These are phyloP conservation scores for Loriculus beryllinus DNA, from an alignment of 2,797 vertebrate species.

Conservation along the genomic window DNA sequence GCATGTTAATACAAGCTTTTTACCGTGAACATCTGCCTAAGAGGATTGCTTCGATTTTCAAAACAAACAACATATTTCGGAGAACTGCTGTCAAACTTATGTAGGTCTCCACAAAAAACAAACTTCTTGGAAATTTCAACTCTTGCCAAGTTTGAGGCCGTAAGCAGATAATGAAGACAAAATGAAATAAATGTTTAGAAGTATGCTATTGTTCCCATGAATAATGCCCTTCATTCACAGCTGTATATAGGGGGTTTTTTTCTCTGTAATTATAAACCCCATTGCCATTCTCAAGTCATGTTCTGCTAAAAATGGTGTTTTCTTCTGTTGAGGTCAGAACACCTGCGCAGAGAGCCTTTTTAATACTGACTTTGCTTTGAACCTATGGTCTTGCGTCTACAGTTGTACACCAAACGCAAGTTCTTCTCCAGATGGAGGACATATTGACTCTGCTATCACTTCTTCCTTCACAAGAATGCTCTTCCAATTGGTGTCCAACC, in stretches of 20 bases:
- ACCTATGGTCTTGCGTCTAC: not conserved
- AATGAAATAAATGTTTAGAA: not conserved
- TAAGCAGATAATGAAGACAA: not conserved
- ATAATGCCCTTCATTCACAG: not conserved
- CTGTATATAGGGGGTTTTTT: not conserved
- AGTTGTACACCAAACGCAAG: not conserved
- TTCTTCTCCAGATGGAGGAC: not conserved
- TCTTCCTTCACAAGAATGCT: not conserved
- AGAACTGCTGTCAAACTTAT: slow-evolving; percentile 20
- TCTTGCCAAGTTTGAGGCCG: not conserved
- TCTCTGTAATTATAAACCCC: not conserved
- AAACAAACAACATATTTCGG: slow-evolving; percentile 38
- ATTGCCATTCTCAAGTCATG: not conserved
- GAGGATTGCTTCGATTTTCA: slow-evolving; percentile 65
- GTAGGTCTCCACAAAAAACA: not conserved
- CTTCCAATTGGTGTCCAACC: not conserved
- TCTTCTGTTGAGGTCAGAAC: not conserved
- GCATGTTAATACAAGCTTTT: slow-evolving; percentile 32
- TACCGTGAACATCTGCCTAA: slow-evolving; percentile 66
- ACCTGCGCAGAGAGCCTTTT: not conserved
- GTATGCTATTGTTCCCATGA: not conserved
- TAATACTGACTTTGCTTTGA: not conserved
- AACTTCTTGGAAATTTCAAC: not conserved
- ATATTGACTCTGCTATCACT: not conserved
- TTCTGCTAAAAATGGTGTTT: not conserved